A percentile compares a stretch with the other conserved stretches of the same genome.
These are phyloP conservation scores for Nesospiza acunhae DNA, from an alignment of 2,113 vertebrate species.

Conservation along the genomic window DNA sequence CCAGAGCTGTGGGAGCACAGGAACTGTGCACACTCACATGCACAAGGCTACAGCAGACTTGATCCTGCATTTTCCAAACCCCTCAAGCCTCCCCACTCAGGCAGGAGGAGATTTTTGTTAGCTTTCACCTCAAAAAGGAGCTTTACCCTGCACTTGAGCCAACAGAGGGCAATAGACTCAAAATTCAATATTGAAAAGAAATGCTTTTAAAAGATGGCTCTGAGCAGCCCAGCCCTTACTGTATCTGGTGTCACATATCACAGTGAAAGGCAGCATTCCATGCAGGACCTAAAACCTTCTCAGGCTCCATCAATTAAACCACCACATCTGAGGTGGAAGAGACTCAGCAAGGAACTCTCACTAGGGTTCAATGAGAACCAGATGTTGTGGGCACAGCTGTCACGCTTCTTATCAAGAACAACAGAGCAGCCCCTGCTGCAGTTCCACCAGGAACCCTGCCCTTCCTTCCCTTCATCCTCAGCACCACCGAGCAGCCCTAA, in stretches of 20 bases:
- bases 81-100: background rate
- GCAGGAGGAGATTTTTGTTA: background rate
- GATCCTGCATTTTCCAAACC: background rate
- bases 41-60: background rate
- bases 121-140: background rate
- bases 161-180: slow-evolving; percentile 62
- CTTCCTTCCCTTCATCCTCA: slow-evolving; percentile 29
- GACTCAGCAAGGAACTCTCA: slow-evolving; percentile 53
- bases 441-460: slow-evolving; percentile 18
- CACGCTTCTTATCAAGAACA: slow-evolving; percentile 52
- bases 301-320: slow-evolving; percentile 64
- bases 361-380: slow-evolving; percentile 44
- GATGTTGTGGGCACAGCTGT: slow-evolving; percentile 55
- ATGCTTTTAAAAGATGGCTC: slow-evolving; percentile 4
- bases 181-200: slow-evolving; percentile 37
- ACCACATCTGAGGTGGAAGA: slow-evolving; percentile 62
- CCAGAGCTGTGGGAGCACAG: background rate
- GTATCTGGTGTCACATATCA: slow-evolving; percentile 55
- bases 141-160: background rate
- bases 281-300: slow-evolving; percentile 47
- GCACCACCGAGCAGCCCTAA: background rate
- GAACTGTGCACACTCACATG: background rate
- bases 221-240: slow-evolving; percentile 8
- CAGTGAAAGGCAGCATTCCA: slow-evolving; percentile 40
- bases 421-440: slow-evolving; percentile 35